Evolutionary conservation across 2,113 vertebrate genomes (phyloP).

Genomic region (Melanocharis versteri): DNA sequence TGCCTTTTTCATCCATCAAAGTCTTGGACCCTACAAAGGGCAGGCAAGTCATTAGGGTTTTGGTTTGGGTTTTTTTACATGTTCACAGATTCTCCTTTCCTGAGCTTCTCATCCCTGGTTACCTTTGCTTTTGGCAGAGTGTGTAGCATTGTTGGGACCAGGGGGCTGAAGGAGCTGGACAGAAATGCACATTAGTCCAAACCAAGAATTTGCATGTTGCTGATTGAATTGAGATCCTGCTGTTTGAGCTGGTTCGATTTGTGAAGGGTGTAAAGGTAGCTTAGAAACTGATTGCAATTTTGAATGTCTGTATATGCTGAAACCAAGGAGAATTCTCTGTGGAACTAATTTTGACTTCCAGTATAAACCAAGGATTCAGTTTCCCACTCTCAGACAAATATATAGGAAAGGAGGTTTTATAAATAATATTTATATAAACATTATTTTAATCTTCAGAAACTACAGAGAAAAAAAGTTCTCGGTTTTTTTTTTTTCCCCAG

Average conservation of each 20-base stretch:
- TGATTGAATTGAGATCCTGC: not conserved
- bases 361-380: not conserved
- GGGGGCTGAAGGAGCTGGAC: accelerated
- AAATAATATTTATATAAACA: not conserved
- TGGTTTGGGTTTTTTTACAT: not conserved
- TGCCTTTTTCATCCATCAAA: not conserved
- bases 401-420: not conserved
- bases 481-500: not conserved
- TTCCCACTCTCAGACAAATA: not conserved
- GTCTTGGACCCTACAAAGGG: not conserved
- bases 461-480: not conserved
- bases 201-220: not conserved
- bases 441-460: not conserved
- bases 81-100: not conserved
- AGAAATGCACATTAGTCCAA: not conserved
- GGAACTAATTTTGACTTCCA: not conserved
- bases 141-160: not conserved
- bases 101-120: not conserved
- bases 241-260: not conserved
- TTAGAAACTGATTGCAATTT: not conserved
- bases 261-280: not conserved
- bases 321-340: not conserved
- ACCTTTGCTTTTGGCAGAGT: not conserved
- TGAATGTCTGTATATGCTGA: not conserved
- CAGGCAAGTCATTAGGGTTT: not conserved